These are phyloP conservation scores for Australoheros scitulus DNA, from an alignment of 2,113 vertebrate species.

Conservation along the genomic window DNA sequence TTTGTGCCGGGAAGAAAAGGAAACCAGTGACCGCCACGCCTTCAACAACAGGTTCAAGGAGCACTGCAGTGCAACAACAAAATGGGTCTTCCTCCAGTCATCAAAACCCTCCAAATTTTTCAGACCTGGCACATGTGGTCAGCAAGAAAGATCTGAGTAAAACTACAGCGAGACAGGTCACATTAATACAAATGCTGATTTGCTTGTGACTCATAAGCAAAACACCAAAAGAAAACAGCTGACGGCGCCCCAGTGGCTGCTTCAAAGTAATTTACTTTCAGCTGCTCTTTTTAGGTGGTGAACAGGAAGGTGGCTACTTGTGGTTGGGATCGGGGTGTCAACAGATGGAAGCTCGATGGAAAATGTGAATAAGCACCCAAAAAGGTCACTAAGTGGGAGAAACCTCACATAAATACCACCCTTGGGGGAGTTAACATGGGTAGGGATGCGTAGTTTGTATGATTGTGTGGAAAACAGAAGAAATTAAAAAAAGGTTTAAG, in stretches of 20 bases:
- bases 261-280: not conserved
- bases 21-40: constrained; percentile 60
- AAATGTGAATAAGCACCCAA: constrained; percentile 22
- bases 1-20: constrained; percentile 61
- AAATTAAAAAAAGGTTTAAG: not conserved
- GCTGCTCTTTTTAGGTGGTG: constrained; percentile 9
- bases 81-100: not conserved
- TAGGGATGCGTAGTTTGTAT: not conserved
- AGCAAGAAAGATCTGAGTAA: constrained; percentile 29
- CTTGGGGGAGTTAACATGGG: not conserved
- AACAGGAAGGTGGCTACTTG: not conserved
- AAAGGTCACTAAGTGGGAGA: constrained; percentile 16
- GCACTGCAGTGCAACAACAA: constrained; percentile 10
- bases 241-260: not conserved
- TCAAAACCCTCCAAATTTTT: not conserved
- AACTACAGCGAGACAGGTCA: constrained; percentile 11
- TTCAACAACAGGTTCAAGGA: constrained; percentile 61
- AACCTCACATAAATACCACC: not conserved
- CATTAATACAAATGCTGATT: constrained; percentile 21
- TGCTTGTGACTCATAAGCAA: constrained; percentile 37
- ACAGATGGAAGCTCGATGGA: not conserved
- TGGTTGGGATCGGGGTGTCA: constrained; percentile 8
- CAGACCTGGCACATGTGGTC: constrained; percentile 11
- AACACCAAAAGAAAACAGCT: constrained; percentile 9
- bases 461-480: not conserved